Percentiles rank a stretch among this genome's conserved stretches.
Conservation (phyloP, 30 jellyfish, hydroid and myxozoan species). For the Cassiopea andromeda region DNA sequence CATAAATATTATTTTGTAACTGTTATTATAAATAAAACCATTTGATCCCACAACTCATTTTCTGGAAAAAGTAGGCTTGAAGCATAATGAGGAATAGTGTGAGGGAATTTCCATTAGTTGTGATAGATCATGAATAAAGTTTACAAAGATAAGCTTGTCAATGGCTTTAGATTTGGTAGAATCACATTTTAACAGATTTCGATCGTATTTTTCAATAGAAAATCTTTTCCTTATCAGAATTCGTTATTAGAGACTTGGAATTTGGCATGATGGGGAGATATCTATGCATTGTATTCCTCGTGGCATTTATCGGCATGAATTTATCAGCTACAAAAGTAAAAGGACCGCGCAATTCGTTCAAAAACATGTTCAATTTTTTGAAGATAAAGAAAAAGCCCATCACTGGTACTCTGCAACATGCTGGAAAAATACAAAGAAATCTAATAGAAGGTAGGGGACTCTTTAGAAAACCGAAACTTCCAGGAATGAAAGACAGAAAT, state of each 20-base stretch:
- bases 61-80: too few species aligned
- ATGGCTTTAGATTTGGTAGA: neutral
- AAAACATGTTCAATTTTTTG: neutral
- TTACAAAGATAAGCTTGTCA: neutral
- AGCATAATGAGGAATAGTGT: too few species aligned
- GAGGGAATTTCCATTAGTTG: too few species aligned
- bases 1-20: too few species aligned
- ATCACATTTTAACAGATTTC: neutral
- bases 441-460: neutral
- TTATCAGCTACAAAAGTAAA: neutral
- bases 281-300: neutral
- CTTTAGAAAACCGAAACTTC: neutral
- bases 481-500: neutral
- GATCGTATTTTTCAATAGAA: neutral
- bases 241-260: neutral
- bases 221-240: neutral
- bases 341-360: neutral
- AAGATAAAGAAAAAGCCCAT: neutral
- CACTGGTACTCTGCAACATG: neutral
- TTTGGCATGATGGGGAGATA: neutral
- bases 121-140: too few species aligned
- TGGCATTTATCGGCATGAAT: neutral
- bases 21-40: too few species aligned
- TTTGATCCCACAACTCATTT: too few species aligned
- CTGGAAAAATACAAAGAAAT: neutral